Conservation (phyloP, 2,113 vertebrate genomes). For the Stomatorhinus ivindoensis region DNA sequence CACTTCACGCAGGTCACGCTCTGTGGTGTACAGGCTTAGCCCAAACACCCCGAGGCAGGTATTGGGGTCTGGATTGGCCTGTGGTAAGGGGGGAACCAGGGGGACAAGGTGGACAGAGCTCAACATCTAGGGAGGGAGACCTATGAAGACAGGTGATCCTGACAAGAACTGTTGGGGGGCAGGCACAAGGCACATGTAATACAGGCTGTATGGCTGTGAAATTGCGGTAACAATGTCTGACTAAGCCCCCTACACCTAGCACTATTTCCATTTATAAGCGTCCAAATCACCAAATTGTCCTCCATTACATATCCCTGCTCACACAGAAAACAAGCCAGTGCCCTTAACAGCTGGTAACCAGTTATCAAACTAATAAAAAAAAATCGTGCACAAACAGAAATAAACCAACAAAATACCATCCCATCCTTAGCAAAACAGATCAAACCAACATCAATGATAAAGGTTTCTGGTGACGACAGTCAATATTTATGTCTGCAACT, state of each 20-base stretch:
- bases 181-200: neutral
- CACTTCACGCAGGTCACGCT: slow-evolving; percentile 84
- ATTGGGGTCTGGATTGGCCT: slow-evolving; percentile 92
- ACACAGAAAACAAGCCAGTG: neutral
- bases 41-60: slow-evolving; percentile 89
- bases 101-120: slow-evolving; percentile 6
- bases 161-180: neutral
- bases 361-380: neutral
- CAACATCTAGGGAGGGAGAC: neutral
- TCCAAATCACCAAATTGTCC: neutral
- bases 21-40: slow-evolving; percentile 87
- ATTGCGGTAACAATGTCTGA: neutral
- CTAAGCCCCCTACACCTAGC: neutral
- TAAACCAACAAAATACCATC: neutral
- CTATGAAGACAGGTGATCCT: neutral
- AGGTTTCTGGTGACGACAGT: neutral
- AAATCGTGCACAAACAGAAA: neutral
- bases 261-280: neutral
- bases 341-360: neutral
- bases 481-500: neutral
- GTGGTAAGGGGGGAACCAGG: slow-evolving; percentile 24
- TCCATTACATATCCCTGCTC: neutral
- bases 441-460: neutral
- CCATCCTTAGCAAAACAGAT: neutral
- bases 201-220: neutral